Evolutionary conservation across 1,140 invertebrate genomes (phyloP), one percentile per base, ranked within the genome.

Genomic region (Pentalonia nigronervosa): DNA sequence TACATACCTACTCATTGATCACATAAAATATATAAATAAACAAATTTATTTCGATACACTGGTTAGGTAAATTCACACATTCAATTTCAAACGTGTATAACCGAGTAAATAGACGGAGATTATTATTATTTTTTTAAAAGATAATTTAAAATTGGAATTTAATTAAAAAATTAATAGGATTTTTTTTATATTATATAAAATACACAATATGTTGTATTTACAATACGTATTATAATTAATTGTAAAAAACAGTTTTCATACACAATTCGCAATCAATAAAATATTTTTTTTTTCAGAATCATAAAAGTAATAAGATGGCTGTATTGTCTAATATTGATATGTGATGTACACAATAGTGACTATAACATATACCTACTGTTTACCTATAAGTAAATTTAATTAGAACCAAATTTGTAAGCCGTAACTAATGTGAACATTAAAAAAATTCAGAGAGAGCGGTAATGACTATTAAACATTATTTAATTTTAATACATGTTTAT

Each of bases 1-100:
- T 45, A 86, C 23, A n/a, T n/a, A 6, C 14, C 0, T 14, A 76
- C 14, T 0, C 14, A 76, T 76, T 76, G n/a, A 30, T n/a, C 60
- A n/a, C 60, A n/a, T n/a, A 67, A n/a, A 67, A 67, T n/a, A n/a
- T n/a, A 17, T 7, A 86, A 86, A 86, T 86, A 86, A 86, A 45
- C 30, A 45, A 23, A 25, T 86, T 86, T 86, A 86, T 86, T 45
- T 86, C 14, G 41, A 45, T 4, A 11, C 41, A 30, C 36, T 41
- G 21, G 36, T 86, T 86, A 14, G 21, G 41, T 7, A 3, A 41
- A 45, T 41, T 86, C 41, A 41, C 7, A 41, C 36, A n/a, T 86
- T 47, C 11, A 86, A 47, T 86, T 84, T 84, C 14, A 25, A n/a
- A 86, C 23, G 14, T 41, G 14, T 47, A 47, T 23, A 41, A 86